Evolutionary conservation across 2,113 vertebrate genomes (phyloP).

Genomic region (Serilophus lunatus): DNA sequence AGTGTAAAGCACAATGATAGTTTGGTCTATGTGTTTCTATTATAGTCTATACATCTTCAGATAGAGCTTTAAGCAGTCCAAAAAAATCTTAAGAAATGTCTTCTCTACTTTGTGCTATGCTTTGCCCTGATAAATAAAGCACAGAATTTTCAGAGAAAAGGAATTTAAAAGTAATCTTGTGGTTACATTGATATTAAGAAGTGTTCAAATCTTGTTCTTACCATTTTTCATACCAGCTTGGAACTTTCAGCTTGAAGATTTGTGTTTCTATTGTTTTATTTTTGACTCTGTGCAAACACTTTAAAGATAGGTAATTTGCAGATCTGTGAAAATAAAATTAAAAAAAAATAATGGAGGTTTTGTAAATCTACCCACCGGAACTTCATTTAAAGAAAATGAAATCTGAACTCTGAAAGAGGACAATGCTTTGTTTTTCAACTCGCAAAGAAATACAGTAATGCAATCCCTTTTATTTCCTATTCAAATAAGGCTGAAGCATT

Average conservation of each 20-base stretch:
- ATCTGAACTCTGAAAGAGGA: conserved; percentile 68
- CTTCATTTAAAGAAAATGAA: conserved; percentile 68
- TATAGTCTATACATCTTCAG: neutral
- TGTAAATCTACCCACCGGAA: conserved; percentile 61
- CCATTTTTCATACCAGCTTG: conserved; percentile 8
- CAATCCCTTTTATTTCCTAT: conserved; percentile 73
- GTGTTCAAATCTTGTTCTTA: conserved; percentile 21
- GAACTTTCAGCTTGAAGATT: conserved; percentile 33
- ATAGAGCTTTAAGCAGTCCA: neutral
- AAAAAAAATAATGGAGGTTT: conserved; percentile 45
- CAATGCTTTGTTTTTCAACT: conserved; percentile 55
- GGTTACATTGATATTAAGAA: conserved; percentile 36
- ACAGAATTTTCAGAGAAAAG: conserved; percentile 22
- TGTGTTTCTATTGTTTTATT: conserved; percentile 54
- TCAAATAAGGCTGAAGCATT: conserved; percentile 68
- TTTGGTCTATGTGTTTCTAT: neutral
- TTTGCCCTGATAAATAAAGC: conserved; percentile 15
- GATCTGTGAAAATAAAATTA: conserved; percentile 16
- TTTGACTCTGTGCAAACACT: conserved; percentile 37
- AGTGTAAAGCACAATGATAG: conserved; percentile 26
- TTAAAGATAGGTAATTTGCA: conserved; percentile 56
- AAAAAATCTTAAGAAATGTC: neutral
- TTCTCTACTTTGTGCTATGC: neutral
- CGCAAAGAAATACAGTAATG: conserved; percentile 69
- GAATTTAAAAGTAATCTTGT: conserved; percentile 29